Evolutionary conservation across 2,888 invertebrate genomes (phyloP).

Genomic region (Vesta saturnalis): DNA sequence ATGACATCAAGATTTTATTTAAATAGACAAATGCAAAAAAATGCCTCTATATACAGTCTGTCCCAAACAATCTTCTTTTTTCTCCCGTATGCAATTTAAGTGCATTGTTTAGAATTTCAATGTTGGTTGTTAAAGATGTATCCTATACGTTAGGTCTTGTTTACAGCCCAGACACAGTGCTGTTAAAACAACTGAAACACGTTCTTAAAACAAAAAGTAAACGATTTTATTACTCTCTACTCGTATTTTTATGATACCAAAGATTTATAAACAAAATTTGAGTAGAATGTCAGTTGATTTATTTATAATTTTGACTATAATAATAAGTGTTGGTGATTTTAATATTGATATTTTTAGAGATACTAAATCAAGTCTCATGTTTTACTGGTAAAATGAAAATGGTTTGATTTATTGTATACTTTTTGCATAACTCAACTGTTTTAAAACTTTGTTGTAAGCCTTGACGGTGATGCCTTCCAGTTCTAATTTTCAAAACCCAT

Average conservation of each 20-base stretch:
- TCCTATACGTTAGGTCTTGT: conserved; percentile 8
- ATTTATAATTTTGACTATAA: background rate
- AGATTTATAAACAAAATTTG: conserved; percentile 9
- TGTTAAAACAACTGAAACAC: conserved; percentile 15
- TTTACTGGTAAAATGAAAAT: too few species aligned
- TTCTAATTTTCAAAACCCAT: too few species aligned
- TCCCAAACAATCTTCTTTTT: background rate
- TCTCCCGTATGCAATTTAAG: conserved; percentile 7
- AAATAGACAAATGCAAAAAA: background rate
- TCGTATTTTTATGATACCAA: conserved; percentile 12
- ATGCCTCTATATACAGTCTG: conserved; percentile 3
- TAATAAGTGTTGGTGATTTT: background rate
- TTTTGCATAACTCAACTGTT: too few species aligned
- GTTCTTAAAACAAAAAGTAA: conserved; percentile 9
- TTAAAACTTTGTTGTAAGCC: too few species aligned
- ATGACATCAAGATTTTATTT: background rate
- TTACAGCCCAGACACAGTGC: conserved; percentile 12
- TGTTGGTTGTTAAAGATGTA: conserved; percentile 8
- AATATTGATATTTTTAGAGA: background rate
- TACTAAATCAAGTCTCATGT: background rate
- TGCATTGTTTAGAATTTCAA: conserved; percentile 14
- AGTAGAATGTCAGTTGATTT: background rate
- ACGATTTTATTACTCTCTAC: conserved; percentile 12
- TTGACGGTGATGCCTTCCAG: too few species aligned
- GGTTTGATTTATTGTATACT: too few species aligned